These are phyloP conservation scores for Tenthredo mesomela DNA, from an alignment of 2,888 invertebrate genomes.

Conservation along the genomic window DNA sequence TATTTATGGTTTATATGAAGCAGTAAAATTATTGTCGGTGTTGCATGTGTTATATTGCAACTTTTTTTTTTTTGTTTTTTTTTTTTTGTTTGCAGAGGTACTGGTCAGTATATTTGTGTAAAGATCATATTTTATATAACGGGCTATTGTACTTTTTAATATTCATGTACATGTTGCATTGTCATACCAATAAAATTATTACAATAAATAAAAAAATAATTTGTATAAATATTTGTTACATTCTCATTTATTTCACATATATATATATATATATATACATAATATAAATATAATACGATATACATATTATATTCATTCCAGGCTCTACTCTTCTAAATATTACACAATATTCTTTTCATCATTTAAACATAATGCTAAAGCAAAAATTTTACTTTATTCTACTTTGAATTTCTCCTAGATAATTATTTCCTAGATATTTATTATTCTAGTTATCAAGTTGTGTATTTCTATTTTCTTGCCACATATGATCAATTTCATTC, in stretches of 20 bases:
- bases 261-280: background rate
- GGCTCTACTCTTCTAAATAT: background rate
- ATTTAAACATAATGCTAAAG: no score
- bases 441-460: no score
- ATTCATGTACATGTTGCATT: constrained; percentile 72
- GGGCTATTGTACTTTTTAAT: constrained; percentile 77
- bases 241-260: background rate
- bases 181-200: constrained; percentile 73
- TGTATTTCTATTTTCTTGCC: no score
- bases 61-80: constrained; percentile 27
- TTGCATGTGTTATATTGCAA: constrained; percentile 62
- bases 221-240: constrained; percentile 39
- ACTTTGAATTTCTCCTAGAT: no score
- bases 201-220: constrained; percentile 69
- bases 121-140: constrained; percentile 77
- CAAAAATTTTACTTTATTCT: background rate
- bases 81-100: constrained; percentile 59
- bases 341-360: background rate
- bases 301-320: background rate
- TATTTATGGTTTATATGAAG: constrained; percentile 33
- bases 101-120: constrained; percentile 71
- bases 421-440: no score
- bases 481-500: no score
- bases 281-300: background rate
- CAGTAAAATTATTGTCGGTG: constrained; percentile 60